Conservation (phyloP, 1,140 invertebrate genomes). For the Lepidurus packardi region DNA sequence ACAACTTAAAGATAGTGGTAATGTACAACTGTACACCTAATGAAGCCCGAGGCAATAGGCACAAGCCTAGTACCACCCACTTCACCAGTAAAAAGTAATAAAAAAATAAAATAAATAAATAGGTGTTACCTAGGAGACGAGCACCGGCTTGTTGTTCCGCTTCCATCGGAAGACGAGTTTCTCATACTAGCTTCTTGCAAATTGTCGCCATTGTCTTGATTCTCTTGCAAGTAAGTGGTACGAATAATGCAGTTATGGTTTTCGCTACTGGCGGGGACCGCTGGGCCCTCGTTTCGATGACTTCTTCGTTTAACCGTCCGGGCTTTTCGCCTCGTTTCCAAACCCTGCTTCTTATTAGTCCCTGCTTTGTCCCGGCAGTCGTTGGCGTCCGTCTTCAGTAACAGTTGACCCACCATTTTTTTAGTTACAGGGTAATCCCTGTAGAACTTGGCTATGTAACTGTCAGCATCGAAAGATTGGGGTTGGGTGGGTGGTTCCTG, state of each 20-base stretch:
- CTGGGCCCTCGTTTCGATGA: neutral
- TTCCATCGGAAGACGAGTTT: neutral
- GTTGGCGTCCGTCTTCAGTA: neutral
- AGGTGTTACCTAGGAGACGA: neutral
- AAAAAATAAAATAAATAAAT: neutral
- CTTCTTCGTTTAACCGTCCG: neutral
- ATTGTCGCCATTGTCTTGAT: neutral
- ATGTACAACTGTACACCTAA: too few species aligned
- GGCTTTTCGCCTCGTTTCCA: constrained; percentile 11
- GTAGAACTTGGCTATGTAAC: constrained; percentile 27
- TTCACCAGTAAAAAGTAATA: too few species aligned
- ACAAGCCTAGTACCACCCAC: too few species aligned
- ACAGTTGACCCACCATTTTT: constrained; percentile 27
- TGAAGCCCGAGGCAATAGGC: too few species aligned
- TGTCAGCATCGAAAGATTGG: constrained; percentile 8
- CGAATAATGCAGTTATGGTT: constrained; percentile 19
- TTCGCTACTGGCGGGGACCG: neutral
- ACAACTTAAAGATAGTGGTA: too few species aligned
- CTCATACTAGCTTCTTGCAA: neutral
- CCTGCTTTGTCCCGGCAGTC: neutral
- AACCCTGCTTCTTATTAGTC: neutral
- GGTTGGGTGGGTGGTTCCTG: neutral
- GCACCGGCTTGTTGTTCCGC: neutral
- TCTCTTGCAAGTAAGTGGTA: neutral
- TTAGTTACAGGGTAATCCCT: constrained; percentile 22